Percentiles rank a stretch among this genome's conserved stretches.
These are phyloP conservation scores for Hermetia illucens DNA, from an alignment of 1,140 invertebrate genomes.

Conservation along the genomic window DNA sequence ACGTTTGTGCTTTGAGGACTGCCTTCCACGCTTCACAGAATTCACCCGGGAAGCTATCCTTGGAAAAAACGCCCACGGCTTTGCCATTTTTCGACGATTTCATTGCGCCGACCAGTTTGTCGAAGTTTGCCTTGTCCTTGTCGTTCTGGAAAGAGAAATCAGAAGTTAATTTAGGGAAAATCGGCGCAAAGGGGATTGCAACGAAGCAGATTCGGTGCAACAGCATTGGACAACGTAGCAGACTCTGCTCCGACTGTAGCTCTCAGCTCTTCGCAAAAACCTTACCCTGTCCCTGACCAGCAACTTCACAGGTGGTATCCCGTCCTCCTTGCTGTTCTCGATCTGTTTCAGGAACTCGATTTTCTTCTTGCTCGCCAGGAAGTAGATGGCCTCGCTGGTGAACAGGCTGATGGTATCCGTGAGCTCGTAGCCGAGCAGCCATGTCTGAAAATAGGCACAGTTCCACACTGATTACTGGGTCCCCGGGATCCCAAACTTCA, in stretches of 20 bases:
- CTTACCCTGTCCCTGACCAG: constrained; percentile 80
- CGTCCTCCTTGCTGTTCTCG: constrained; percentile 77
- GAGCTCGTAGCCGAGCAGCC: constrained; percentile 94
- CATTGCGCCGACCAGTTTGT: constrained; percentile 71
- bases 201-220: too few species aligned
- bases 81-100: constrained; percentile 83
- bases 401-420: constrained; percentile 91
- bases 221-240: background rate
- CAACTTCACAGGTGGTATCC: constrained; percentile 75
- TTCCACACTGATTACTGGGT: background rate
- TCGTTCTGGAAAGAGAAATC: constrained; percentile 53
- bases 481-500: background rate
- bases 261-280: too few species aligned
- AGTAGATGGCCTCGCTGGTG: constrained; percentile 68
- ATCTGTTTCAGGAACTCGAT: constrained; percentile 90
- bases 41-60: constrained; percentile 86
- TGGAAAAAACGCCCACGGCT: constrained; percentile 81
- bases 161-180: too few species aligned
- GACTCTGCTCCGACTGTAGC: background rate
- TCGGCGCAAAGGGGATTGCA: background rate
- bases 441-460: constrained; percentile 53
- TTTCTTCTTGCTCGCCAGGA: constrained; percentile 95
- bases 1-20: constrained; percentile 51
- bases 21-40: constrained; percentile 86
- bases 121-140: constrained; percentile 91